These are phyloP conservation scores for Diacarnus erythraeanus DNA, from an alignment of 37 sponge, comb jelly and placozoan species.

Conservation along the genomic window DNA sequence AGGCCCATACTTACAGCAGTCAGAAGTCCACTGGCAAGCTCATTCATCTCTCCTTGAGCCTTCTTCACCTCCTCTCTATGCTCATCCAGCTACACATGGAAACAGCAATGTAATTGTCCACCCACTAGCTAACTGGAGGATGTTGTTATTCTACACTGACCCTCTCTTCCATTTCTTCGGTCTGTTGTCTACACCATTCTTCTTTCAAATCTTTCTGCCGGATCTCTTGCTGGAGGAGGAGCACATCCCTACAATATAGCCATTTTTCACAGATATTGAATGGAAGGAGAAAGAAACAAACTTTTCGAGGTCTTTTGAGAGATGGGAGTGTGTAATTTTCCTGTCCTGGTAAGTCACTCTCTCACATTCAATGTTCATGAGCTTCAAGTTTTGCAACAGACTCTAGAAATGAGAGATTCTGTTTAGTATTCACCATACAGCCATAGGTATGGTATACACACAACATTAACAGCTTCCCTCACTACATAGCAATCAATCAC, in stretches of 20 bases:
- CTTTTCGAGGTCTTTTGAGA: not conserved
- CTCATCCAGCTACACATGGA: not conserved
- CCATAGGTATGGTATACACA: not conserved
- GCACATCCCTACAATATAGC: not conserved
- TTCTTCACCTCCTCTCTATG: not conserved
- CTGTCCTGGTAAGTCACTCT: not conserved
- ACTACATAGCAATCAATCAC: not conserved
- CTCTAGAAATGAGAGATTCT: conserved; percentile 1
- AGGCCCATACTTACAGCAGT: not conserved
- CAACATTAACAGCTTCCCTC: too few relatives aligned
- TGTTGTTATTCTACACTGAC: too few relatives aligned
- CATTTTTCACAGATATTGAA: not conserved
- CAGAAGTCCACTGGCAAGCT: not conserved
- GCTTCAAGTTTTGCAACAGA: not conserved
- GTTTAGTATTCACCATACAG: too few relatives aligned
- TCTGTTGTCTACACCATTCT: not conserved
- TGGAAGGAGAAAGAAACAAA: not conserved
- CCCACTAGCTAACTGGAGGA: too few relatives aligned
- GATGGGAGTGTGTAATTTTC: not conserved
- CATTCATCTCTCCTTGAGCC: not conserved
- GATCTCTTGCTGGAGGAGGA: not conserved
- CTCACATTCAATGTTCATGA: not conserved
- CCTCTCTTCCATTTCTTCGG: not conserved
- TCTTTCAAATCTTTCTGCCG: not conserved
- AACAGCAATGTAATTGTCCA: not conserved